Evolutionary conservation across 2,113 vertebrate genomes (phyloP), one percentile per base, ranked within the genome.

Genomic region (Xyrauchen texanus): DNA sequence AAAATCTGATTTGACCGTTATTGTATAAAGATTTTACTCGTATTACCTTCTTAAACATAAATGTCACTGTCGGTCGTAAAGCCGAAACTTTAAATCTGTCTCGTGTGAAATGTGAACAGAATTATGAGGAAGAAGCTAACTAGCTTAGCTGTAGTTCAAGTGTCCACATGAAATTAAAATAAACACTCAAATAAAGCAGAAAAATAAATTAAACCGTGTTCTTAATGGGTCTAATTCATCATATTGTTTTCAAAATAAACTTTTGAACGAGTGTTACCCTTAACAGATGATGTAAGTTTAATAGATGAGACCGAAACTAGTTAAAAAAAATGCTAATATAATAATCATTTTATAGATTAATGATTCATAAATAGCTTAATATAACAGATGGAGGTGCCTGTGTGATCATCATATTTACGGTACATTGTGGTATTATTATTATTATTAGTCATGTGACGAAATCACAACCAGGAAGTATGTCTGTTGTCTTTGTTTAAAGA

Each of bases 111-210:
- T 34, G 21, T 34, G 21, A 34, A 13, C 51, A 34, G 63, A 53
- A 57, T 64, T 49, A 65, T 45, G 51, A 71, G 49, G 78, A 63
- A 44, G 68, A 69, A 64, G 67, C 42, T 55, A 52, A 46, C 49
- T 58, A 44, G 44, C 68, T 79, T 55, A 60, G 70, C 49, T 52
- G 68, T 74, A 67, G 55, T 84, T 69, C 51, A 42, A 66, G 52
- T 74, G 47, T 4, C 51, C 53, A 13, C 7, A 9, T 13, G 52
- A 21, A 64, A 12, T 15, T 7, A 15, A 15, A 58, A 7, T 5
- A 5, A 6, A n/a, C 8, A n/a, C 15, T 58, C 15, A 58, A 58
- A 58, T 58, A 15, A 58, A 58, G 21, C 21, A 34, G 21, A 34
- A 34, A 34, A 34, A 34, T 34, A 3, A 34, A 34, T 34, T 53